These are phyloP conservation scores for Brachypteracias leptosomus DNA, from an alignment of 2,113 vertebrate genomes.

Conservation along the genomic window DNA sequence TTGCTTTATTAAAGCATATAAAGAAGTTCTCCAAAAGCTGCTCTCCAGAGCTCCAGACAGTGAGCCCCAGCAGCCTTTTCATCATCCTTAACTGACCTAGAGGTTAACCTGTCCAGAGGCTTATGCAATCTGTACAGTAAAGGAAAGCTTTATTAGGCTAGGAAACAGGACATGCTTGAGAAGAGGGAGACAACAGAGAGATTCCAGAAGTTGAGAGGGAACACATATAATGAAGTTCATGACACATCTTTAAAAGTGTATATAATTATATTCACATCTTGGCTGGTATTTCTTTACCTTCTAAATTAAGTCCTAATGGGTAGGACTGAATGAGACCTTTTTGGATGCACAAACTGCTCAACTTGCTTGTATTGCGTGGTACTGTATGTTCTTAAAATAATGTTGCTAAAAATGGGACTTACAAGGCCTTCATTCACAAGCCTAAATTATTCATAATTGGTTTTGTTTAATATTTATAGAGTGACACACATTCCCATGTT, in stretches of 20 bases:
- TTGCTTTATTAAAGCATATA: background rate
- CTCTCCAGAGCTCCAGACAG: background rate
- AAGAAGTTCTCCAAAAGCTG: background rate
- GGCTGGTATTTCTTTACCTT: background rate
- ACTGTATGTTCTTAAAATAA: background rate
- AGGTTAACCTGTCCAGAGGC: background rate
- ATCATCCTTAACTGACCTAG: background rate
- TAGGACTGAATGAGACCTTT: background rate
- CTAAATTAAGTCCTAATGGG: background rate
- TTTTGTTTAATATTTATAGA: background rate
- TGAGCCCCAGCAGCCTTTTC: background rate
- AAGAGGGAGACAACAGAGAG: background rate
- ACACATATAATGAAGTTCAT: background rate
- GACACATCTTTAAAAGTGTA: background rate
- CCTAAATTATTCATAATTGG: background rate
- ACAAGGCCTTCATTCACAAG: background rate
- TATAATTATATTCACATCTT: background rate
- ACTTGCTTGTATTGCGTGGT: background rate
- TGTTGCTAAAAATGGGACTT: background rate
- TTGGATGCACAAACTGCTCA: background rate
- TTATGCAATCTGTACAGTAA: background rate
- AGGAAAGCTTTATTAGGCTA: background rate
- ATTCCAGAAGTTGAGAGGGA: background rate
- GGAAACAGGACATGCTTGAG: background rate
- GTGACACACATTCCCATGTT: background rate